Base-by-base conservation (phyloP, 2,888 invertebrate species). In the Argyresthia albistria region DNA sequence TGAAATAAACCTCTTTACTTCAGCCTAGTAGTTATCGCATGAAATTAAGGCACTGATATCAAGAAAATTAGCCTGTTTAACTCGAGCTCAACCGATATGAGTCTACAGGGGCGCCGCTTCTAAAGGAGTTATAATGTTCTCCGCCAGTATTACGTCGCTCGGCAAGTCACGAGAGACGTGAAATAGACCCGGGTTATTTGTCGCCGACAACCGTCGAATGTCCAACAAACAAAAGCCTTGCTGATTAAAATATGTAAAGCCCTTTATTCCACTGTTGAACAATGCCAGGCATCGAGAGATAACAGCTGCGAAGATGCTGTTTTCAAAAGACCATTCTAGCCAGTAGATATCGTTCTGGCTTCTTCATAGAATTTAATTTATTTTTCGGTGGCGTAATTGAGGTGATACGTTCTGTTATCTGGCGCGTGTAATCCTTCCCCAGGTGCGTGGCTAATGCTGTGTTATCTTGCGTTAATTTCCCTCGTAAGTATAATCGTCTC, bases 381-480 rank as follows among this genome's bases (percentile, higher is more conserved):
- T 37, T 77, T 82, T 78, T 72, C 66, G 61, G 60, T 61, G 57
- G 15, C 60, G 62, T 71, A 75, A 77, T 73, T 71, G 72, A 61
- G 62, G 76, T 67, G 75, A 81, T 81, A 82, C 71, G 79, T 80
- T 76, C 70, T 67, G 70, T 77, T 82, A 82, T 83, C 83, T 76
- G 62, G 60, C 62, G 62, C 64, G 64, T 66, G 66, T 73, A 76
- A 76, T 73, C 78, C 74, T 73, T 25, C 72, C 78, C 74, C 77
- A 78, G 80, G 78, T 77, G 78, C 67, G 65, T 60, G 62, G 67
- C 69, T 78, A 78, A 74, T 72, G 70, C 70, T 60, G 59, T 63
- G 73, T 78, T 81, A 81, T 82, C 83, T 81, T 64, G 63, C 73
- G 76, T 76, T 81, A 82, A 82, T 79, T 78, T 76, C 67, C 65